phyloP scores from a whole-genome alignment of 1,140 invertebrate genomes.

The Solenopsis invicta region DNA sequence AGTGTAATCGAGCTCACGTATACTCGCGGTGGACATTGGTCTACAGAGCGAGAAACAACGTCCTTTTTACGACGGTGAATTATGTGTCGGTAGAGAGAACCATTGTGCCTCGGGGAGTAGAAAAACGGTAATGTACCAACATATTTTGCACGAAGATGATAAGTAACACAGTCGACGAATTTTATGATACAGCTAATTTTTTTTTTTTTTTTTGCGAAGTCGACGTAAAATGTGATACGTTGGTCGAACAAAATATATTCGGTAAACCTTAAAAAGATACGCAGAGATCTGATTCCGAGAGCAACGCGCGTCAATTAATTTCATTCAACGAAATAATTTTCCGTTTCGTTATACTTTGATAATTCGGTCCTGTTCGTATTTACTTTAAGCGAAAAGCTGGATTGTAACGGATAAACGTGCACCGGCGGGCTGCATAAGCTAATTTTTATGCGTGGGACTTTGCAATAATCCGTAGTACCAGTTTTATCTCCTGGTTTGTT shows the following conservation, averaged over 20 bases:
- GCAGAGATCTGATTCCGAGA: background rate
- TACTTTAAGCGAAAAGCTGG: background rate
- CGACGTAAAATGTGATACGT: background rate
- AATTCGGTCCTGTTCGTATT: background rate
- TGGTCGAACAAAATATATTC: background rate
- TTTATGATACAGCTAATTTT: background rate
- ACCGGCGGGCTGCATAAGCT: background rate
- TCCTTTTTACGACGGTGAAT: constrained; percentile 46
- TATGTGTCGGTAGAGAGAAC: background rate
- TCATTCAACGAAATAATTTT: background rate
- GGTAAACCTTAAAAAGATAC: background rate
- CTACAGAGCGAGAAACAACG: constrained; percentile 14
- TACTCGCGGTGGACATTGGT: constrained; percentile 25
- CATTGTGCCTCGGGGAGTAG: background rate
- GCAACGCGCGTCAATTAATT: background rate
- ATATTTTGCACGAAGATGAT: background rate
- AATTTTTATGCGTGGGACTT: background rate
- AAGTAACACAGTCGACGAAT: background rate
- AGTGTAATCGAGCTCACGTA: constrained; percentile 34
- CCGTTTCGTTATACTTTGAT: background rate
- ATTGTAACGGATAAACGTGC: background rate
- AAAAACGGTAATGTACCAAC: background rate
- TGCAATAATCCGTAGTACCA: constrained; percentile 4
- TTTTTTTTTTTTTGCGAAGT: background rate
- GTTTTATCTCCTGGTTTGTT: constrained; percentile 14